Evolutionary conservation across 2,888 invertebrate genomes (phyloP).

Genomic region (Andrena bicolor): DNA sequence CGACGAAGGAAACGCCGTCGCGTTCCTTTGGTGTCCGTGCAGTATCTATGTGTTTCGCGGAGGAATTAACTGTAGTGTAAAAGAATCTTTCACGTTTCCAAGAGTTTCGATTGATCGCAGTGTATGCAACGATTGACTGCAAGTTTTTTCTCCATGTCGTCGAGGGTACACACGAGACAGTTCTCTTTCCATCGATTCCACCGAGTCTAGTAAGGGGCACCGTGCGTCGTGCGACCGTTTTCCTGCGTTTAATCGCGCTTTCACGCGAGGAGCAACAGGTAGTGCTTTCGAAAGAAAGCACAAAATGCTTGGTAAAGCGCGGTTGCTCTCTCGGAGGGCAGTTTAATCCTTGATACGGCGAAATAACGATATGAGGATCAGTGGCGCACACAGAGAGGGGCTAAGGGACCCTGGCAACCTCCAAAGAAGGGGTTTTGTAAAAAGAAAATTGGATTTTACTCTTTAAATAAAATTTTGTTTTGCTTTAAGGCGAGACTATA

Average conservation of each 20-base stretch:
- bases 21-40: not conserved
- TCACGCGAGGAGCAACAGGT: slow-evolving; percentile 59
- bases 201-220: slow-evolving; percentile 21
- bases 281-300: slow-evolving; percentile 53
- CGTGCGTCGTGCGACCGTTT: slow-evolving; percentile 29
- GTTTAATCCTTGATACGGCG: not conserved
- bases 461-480: no score
- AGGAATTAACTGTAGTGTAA: no score
- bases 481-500: no score
- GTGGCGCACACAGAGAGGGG: no score
- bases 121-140: no score
- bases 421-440: not conserved
- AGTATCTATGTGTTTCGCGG: not conserved
- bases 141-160: no score
- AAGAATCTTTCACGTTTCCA: no score
- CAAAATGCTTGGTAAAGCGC: slow-evolving; percentile 30
- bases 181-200: slow-evolving; percentile 22
- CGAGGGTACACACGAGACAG: not conserved
- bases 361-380: not conserved
- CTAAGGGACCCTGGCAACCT: no score
- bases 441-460: not conserved
- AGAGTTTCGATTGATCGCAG: no score
- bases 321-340: slow-evolving; percentile 3
- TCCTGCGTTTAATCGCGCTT: slow-evolving; percentile 70
- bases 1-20: slow-evolving; percentile 1